Evolutionary conservation across 2,888 invertebrate genomes (phyloP).

Genomic region (Epinotia nisella): DNA sequence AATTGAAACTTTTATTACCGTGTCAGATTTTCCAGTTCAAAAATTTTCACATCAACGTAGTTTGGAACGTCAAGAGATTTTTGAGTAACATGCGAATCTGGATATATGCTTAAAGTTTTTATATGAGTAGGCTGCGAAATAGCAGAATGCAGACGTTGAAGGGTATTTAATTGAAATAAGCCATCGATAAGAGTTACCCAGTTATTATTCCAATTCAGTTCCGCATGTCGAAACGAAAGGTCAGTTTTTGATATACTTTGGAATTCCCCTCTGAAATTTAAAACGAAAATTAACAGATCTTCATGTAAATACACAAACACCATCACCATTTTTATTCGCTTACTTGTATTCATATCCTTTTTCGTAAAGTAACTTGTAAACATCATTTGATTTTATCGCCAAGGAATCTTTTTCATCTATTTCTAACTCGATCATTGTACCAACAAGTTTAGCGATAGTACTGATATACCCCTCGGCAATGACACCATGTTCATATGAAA

Average conservation of each 20-base stretch:
- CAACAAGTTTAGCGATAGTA: neutral
- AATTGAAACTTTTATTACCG: slow-evolving; percentile 7
- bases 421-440: neutral
- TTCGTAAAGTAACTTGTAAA: slow-evolving; percentile 41
- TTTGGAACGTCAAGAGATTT: neutral
- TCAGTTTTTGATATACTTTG: slow-evolving; percentile 33
- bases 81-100: neutral
- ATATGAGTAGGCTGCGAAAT: slow-evolving; percentile 33
- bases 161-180: slow-evolving; percentile 34
- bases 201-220: slow-evolving; percentile 35
- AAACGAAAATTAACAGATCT: neutral
- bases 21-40: slow-evolving; percentile 5
- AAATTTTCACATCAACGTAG: slow-evolving; percentile 15
- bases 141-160: slow-evolving; percentile 27
- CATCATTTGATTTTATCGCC: slow-evolving; percentile 15
- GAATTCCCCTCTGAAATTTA: slow-evolving; percentile 45
- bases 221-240: slow-evolving; percentile 14
- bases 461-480: slow-evolving; percentile 26
- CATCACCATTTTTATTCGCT: neutral
- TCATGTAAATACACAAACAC: neutral
- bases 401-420: slow-evolving; percentile 6
- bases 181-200: slow-evolving; percentile 45
- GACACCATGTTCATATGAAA: slow-evolving; percentile 26
- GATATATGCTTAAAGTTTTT: slow-evolving; percentile 18
- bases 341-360: slow-evolving; percentile 40